Base-by-base conservation (phyloP, 2,888 invertebrate species). In the Pterostichus madidus region DNA sequence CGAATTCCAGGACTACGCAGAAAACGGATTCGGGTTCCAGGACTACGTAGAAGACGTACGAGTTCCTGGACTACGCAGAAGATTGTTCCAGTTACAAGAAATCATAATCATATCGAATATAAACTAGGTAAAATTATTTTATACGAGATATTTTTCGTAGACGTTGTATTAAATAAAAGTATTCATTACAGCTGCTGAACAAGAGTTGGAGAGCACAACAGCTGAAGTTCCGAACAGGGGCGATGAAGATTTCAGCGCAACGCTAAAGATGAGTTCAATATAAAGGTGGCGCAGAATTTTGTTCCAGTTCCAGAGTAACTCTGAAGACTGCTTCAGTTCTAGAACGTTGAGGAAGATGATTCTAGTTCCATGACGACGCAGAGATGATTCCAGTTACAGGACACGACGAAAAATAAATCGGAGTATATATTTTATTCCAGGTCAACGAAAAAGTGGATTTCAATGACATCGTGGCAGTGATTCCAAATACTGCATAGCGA, bases 11-110 rank as follows among this genome's bases (percentile, higher is more conserved):
- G 44, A 64, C 35, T 6, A 4, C 64, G 35, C n/a, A n/a, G 64
- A 32, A 64, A 35, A 6, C 13, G 32, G 15, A 4, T 24, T 15
- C 10, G 64, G 32, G n/a, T 35, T 35, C 32, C 35, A 35, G 64
- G 64, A 35, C 35, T n/a, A 32, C 64, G 64, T 2, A 64, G 64
- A 64, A 31, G 32, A 71, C 44, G 31, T 46, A n/a, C 53, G 80
- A 10, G 11, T 15, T 39, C 44, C 39, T 39, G 68, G 68, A 68
- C 44, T 0, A 44, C 44, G 44, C 15, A 44, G 78, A 56, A 78
- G 59, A 78, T 17, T 6, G 15, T 73, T 39, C 46, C 15, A 17
- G 17, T 8, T 13, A 1, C 24, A 24, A 24, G 24, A 24, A 24
- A 2, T 24, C 24, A 3, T 24, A 24, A 24, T 24, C 24, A 24